phyloP scores from a whole-genome alignment of 2,888 invertebrate genomes.

The Quadroppia sp. region DNA sequence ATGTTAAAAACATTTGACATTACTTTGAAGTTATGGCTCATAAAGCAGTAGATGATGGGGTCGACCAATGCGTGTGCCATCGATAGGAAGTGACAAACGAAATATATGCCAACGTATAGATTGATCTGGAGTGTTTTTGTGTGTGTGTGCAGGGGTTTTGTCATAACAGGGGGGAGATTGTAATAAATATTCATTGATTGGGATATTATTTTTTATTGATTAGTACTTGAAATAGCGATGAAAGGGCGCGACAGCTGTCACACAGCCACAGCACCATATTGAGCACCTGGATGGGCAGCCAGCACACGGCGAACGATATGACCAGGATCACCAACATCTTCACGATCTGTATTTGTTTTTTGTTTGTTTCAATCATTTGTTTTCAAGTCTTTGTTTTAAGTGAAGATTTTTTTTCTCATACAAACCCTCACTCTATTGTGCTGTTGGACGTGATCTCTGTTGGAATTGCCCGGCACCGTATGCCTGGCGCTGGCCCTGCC shows the following conservation, averaged over 20 bases:
- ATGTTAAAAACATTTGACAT: too few relatives aligned
- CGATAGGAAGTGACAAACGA: slow-evolving; percentile 47
- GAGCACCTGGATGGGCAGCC: slow-evolving; percentile 43
- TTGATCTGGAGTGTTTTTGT: too few relatives aligned
- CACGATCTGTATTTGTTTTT: slow-evolving; percentile 36
- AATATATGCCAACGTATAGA: slow-evolving; percentile 44
- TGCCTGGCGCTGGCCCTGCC: slow-evolving; percentile 54
- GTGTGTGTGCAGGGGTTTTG: too few relatives aligned
- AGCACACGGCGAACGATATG: slow-evolving; percentile 41
- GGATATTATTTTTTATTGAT: too few relatives aligned
- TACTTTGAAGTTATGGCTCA: slow-evolving; percentile 37
- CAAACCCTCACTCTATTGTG: slow-evolving; percentile 35
- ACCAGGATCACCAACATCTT: slow-evolving; percentile 42
- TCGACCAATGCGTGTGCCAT: slow-evolving; percentile 38
- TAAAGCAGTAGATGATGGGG: slow-evolving; percentile 39
- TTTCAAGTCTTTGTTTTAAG: background rate
- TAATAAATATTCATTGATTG: too few relatives aligned
- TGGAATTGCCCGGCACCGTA: slow-evolving; percentile 54
- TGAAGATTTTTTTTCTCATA: background rate
- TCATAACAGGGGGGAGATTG: too few relatives aligned
- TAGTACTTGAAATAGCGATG: background rate
- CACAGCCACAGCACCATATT: slow-evolving; percentile 41
- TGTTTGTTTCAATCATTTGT: too few relatives aligned
- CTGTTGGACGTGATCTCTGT: slow-evolving; percentile 54
- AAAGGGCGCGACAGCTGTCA: slow-evolving; percentile 21